A percentile compares a stretch with the other conserved stretches of the same genome.
Conservation (phyloP, 2,888 invertebrate genomes). For the Chloroclysta siterata region DNA sequence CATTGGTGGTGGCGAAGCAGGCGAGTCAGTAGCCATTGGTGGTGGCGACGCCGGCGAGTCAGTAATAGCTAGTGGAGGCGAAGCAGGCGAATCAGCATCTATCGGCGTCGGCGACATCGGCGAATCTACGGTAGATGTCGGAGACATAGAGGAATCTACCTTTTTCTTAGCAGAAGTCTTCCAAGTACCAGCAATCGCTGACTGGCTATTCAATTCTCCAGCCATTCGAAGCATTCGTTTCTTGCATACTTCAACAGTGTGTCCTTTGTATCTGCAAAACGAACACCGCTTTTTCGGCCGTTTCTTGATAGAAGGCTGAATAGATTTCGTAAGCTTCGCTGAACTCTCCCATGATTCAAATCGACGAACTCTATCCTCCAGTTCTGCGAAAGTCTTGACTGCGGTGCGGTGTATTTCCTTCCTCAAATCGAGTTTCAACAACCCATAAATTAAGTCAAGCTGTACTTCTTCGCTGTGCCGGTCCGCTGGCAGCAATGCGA, state of each 20-base stretch:
- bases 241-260: constrained; percentile 11
- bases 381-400: constrained; percentile 12
- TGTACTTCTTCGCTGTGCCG: constrained; percentile 19
- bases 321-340: constrained; percentile 1
- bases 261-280: constrained; percentile 15
- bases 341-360: constrained; percentile 4
- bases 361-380: constrained; percentile 1
- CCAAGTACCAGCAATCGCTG: neutral
- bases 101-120: constrained; percentile 1
- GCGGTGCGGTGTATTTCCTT: constrained; percentile 3
- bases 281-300: constrained; percentile 10
- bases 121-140: constrained; percentile 4
- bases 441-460: constrained; percentile 17
- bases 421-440: constrained; percentile 10
- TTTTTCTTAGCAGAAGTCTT: neutral
- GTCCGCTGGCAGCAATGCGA: constrained; percentile 8
- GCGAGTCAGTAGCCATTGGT: neutral
- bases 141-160: constrained; percentile 3
- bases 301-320: constrained; percentile 7
- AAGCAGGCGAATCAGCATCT: constrained; percentile 1
- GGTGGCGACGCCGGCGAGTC: neutral
- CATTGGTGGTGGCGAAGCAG: neutral
- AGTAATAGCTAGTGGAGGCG: neutral
- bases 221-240: constrained; percentile 5
- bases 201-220: neutral